A percentile compares a stretch with the other conserved stretches of the same genome.
phyloP scores from a whole-genome alignment of 1,140 invertebrate genomes.

The Thalassaphorura encarpata region DNA sequence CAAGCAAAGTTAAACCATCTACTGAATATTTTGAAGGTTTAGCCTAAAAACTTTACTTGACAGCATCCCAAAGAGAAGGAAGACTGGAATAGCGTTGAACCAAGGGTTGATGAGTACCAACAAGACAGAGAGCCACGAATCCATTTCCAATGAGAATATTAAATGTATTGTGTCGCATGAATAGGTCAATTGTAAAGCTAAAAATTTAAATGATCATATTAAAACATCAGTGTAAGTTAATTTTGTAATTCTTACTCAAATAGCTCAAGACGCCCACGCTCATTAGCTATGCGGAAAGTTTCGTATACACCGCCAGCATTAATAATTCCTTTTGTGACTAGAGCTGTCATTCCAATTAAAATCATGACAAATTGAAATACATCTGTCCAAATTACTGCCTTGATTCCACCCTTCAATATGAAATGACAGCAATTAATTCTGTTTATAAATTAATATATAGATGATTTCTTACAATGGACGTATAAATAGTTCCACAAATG shows the following conservation, averaged over 20 bases:
- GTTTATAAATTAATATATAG: too few species aligned
- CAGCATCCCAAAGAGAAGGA: slow-evolving; percentile 5
- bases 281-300: slow-evolving; percentile 1
- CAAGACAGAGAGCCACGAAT: not conserved
- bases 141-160: slow-evolving; percentile 16
- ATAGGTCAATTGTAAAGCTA: slow-evolving; percentile 11
- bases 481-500: slow-evolving; percentile 24
- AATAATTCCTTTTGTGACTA: slow-evolving; percentile 21
- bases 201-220: not conserved
- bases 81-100: slow-evolving; percentile 24
- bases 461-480: slow-evolving; percentile 25
- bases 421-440: too few species aligned
- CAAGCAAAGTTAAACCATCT: too few species aligned
- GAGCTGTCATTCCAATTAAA: slow-evolving; percentile 23
- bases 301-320: slow-evolving; percentile 4
- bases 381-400: slow-evolving; percentile 28
- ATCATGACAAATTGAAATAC: slow-evolving; percentile 28
- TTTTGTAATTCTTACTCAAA: slow-evolving; percentile 16
- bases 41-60: too few species aligned
- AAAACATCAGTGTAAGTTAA: not conserved
- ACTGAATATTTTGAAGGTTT: too few species aligned
- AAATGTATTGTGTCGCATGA: slow-evolving; percentile 16
- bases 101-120: slow-evolving; percentile 14
- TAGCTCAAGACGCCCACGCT: slow-evolving; percentile 15
- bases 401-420: slow-evolving; percentile 18